Base-by-base conservation (phyloP, 1,140 invertebrate species). In the Drosophila azteca region DNA sequence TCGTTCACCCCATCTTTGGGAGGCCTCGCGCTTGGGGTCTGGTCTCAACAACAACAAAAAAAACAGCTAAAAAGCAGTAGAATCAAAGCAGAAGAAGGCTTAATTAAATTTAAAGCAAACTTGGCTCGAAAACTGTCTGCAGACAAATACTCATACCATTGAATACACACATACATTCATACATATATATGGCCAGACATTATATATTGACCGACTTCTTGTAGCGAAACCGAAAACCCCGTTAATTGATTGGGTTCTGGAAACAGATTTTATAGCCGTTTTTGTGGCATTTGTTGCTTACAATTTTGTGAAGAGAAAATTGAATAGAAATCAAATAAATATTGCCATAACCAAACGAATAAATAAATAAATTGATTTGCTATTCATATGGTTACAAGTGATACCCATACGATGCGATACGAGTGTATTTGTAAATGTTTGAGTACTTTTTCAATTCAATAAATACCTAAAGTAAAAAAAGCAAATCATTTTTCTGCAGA, bases 151-250 rank as follows among this genome's bases (percentile, higher is more conserved):
- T 3, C 11, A 39, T 39, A 9, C 11, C 11, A 39, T 39, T 11
- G 35, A 39, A 39, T 4, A 8, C 35, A 9, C 1, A 49, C 43
- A 46, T 17, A 9, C 8, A 9, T n/a, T 5, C 0, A 39, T 13
- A 13, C 1, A 8, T 9, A 11, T 35, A 8, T 35, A 11, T 39
- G 35, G 63, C 26, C 31, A 39, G 69, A 71, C 69, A 48, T 41
- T 11, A 31, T 11, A 54, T 77, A 79, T 77, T 88, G 82, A 88
- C 82, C 82, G 82, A 87, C 78, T 87, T 87, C 75, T 87, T 71
- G 62, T 64, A 68, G 70, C 66, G 60, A 60, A 68, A 66, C 74
- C 78, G 29, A 68, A 67, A 50, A 66, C 55, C 70, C 70, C 70
- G 83, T 87, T 87, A 87, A 87, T 83, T 79, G 74, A 85, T 83